Evolutionary conservation across 2,888 invertebrate genomes (phyloP), one percentile per base, ranked within the genome.

Genomic region (Yponomeuta plumbellus): DNA sequence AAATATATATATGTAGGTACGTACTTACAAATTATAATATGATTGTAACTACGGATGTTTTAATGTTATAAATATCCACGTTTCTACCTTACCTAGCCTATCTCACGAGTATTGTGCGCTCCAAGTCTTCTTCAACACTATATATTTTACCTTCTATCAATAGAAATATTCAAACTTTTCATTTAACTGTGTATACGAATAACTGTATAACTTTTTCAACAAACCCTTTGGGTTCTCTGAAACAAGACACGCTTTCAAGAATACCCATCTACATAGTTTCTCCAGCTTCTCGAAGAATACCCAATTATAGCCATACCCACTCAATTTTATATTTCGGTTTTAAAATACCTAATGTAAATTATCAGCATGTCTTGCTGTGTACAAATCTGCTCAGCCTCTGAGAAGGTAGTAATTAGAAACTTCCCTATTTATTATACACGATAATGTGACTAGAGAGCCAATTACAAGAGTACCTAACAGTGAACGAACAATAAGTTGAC

Each of bases 41-140:
- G 17, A 52, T 52, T 52, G 44, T 52, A 17, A 13, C 44, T 52
- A 52, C 17, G 44, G 40, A 20, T 63, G 20, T 62, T 39, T 39
- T 23, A 6, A 13, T 62, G 40, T 63, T 22, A 44, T 63, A 63
- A 44, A 63, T 44, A 21, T 63, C 40, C 63, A 20, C 13, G 22
- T 40, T 22, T 23, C 10, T 58, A 58, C 21, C 21, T 23, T 13
- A 21, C 21, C 20, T 44, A 63, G 66, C 71, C 79, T 87, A 86
- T 86, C 85, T 90, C 90, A 90, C 90, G 81, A 73, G 81, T 81
- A 72, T 90, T 90, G 90, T 90, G 90, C 90, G 90, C 86, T 85
- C 87, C 86, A 80, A 85, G 80, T 88, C 85, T 79, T 82, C 81
- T 68, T 81, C 80, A 52, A 52, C 17, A 52, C 17, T 8, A 17